These are phyloP conservation scores for Protobothrops flavoviridis DNA, from an alignment of 2,113 vertebrate species.

Conservation along the genomic window DNA sequence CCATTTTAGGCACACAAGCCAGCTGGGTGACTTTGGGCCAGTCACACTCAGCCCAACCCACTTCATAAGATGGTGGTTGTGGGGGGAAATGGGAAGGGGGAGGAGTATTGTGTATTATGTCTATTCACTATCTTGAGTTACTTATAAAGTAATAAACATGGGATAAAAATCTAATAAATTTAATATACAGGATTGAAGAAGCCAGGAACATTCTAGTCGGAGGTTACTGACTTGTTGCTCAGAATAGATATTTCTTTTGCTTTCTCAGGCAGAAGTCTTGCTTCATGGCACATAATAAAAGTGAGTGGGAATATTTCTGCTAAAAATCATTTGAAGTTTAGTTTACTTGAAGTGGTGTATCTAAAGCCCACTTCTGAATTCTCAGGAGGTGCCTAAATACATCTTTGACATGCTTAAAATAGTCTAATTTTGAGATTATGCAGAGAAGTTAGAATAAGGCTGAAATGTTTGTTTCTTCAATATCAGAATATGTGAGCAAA, in stretches of 20 bases:
- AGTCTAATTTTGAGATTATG: constrained; percentile 67
- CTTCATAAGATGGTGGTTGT: neutral
- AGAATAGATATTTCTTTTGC: neutral
- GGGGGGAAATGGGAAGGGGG: neutral
- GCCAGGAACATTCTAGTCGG: neutral
- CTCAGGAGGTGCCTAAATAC: constrained; percentile 66
- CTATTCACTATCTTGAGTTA: neutral
- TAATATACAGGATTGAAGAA: constrained; percentile 43
- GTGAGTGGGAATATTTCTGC: constrained; percentile 51
- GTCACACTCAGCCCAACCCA: neutral
- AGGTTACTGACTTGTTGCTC: neutral
- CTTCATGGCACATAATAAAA: neutral
- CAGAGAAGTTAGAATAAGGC: constrained; percentile 53
- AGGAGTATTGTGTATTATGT: neutral
- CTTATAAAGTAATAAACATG: neutral
- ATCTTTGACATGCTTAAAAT: constrained; percentile 68
- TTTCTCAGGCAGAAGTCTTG: neutral
- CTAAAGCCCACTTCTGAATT: constrained; percentile 65
- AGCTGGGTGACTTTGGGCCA: neutral
- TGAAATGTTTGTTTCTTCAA: constrained; percentile 57
- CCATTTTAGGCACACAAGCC: neutral
- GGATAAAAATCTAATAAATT: neutral
- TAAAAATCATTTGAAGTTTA: constrained; percentile 49
- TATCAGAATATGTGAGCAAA: constrained; percentile 50
- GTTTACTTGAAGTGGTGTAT: constrained; percentile 45